phyloP scores from a whole-genome alignment of 1,140 invertebrate genomes.

The Mizuhopecten yessoensis region DNA sequence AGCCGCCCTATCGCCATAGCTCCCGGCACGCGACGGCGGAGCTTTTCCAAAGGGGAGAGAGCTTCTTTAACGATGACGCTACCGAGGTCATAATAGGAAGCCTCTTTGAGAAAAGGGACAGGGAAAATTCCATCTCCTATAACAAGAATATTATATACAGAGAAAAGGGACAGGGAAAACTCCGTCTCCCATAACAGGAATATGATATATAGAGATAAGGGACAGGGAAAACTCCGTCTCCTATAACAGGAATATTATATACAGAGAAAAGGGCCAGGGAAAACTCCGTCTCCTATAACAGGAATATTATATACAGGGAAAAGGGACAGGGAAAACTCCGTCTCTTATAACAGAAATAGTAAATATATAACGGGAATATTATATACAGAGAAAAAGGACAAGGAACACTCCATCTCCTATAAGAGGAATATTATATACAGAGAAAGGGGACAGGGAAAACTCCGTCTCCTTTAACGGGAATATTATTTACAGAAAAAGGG shows the following conservation, averaged over 20 bases:
- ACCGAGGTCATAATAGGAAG: conserved; percentile 27
- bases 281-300: no score
- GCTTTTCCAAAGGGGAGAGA: background rate
- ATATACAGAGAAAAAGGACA: no score
- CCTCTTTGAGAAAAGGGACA: conserved; percentile 41
- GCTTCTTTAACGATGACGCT: conserved; percentile 45
- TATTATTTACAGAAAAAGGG: background rate
- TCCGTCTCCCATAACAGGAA: background rate
- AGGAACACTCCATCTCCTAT: no score
- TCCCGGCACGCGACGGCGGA: background rate
- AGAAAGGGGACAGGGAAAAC: no score
- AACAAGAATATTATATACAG: background rate
- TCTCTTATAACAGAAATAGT: no score
- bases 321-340: no score
- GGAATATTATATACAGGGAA: no score
- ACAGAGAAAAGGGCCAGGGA: no score
- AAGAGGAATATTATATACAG: no score
- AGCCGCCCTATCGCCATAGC: conserved; percentile 41
- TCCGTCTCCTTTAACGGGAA: background rate
- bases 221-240: conserved; percentile 1
- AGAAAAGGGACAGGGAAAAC: background rate
- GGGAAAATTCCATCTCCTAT: conserved; percentile 40
- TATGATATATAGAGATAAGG: background rate
- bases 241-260: background rate
- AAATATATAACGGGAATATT: no score